These are phyloP conservation scores for Apis florea DNA, from an alignment of 1,140 invertebrate genomes.

Conservation along the genomic window DNA sequence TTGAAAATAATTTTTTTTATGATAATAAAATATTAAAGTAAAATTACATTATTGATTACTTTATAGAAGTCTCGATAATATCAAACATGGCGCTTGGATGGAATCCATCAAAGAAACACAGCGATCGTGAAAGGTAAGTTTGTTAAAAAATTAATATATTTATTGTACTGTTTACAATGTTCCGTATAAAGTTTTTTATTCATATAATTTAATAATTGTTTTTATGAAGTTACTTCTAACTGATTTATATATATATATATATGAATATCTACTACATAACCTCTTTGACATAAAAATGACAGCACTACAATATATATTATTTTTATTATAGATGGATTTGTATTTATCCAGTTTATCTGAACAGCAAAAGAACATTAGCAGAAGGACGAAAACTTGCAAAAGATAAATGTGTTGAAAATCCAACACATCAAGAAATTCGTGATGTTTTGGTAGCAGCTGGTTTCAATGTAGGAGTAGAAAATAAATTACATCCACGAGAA, in stretches of 20 bases:
- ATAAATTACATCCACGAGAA: constrained; percentile 96
- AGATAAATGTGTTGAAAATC: constrained; percentile 95
- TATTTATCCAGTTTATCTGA: constrained; percentile 98
- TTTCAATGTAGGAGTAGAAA: constrained; percentile 94
- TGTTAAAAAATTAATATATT: not conserved
- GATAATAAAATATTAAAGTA: not conserved
- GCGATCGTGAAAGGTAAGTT: constrained; percentile 82
- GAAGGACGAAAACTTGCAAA: constrained; percentile 93
- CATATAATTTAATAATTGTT: not conserved
- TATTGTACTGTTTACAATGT: not conserved
- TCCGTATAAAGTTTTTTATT: too few relatives aligned
- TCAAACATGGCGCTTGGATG: constrained; percentile 71
- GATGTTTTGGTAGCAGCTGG: constrained; percentile 93
- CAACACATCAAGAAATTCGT: constrained; percentile 94
- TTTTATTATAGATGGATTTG: constrained; percentile 92
- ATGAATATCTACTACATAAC: constrained; percentile 32
- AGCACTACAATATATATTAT: not conserved
- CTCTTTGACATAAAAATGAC: constrained; percentile 15
- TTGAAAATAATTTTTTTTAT: not conserved
- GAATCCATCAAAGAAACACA: constrained; percentile 85
- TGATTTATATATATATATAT: not conserved
- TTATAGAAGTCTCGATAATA: not conserved
- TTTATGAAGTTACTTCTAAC: not conserved
- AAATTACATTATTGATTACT: not conserved
- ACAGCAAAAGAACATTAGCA: constrained; percentile 94